Percentiles rank a stretch among this genome's conserved stretches.
Conservation (phyloP, 2,797 vertebrate species). For the Botia kubotai region DNA sequence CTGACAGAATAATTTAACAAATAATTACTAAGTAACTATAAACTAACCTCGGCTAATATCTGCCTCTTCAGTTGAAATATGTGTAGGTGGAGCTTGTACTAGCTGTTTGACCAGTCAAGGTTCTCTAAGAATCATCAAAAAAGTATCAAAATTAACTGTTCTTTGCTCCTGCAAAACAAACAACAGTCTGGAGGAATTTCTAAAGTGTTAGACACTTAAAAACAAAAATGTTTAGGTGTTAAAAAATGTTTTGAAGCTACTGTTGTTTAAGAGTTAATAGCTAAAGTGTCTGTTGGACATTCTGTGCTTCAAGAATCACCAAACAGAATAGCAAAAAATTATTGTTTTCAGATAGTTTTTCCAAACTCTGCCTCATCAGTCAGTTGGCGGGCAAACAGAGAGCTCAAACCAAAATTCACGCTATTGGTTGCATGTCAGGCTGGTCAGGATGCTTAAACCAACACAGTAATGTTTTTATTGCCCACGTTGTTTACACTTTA, state of each 20-base stretch:
- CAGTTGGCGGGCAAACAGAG: too few species aligned
- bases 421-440: too few species aligned
- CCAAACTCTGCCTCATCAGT: too few species aligned
- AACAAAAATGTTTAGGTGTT: background rate
- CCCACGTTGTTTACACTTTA: too few species aligned
- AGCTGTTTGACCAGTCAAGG: conserved; percentile 29
- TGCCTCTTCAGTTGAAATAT: conserved; percentile 11
- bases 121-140: conserved; percentile 16
- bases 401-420: too few species aligned
- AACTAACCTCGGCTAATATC: conserved; percentile 17
- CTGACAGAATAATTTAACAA: conserved; percentile 1
- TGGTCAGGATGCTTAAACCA: too few species aligned
- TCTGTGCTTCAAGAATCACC: too few species aligned
- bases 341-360: too few species aligned
- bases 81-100: conserved; percentile 36
- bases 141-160: conserved; percentile 30
- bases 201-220: background rate
- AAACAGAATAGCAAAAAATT: too few species aligned
- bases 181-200: background rate
- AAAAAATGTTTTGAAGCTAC: background rate
- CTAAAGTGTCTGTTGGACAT: background rate
- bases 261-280: background rate
- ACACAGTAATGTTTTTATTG: too few species aligned
- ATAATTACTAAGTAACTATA: conserved; percentile 22
- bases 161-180: conserved; percentile 14